phyloP scores from a whole-genome alignment of 2,113 vertebrate species.

The Pipra filicauda region DNA sequence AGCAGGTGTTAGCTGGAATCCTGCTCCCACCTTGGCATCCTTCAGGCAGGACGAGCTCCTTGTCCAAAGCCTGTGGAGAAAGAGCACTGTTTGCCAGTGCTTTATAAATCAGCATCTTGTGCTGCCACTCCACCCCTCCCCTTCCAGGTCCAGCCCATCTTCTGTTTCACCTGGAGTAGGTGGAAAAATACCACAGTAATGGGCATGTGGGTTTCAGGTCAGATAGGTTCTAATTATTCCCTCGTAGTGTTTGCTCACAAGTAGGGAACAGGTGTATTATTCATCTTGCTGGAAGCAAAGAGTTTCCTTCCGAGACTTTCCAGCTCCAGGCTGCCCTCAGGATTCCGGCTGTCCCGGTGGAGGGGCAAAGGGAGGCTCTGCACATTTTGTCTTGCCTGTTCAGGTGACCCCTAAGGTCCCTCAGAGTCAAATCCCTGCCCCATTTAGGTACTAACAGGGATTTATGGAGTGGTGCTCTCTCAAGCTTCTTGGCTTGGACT shows the following conservation, averaged over 20 bases:
- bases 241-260: slow-evolving; percentile 56
- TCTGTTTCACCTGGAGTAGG: slow-evolving; percentile 66
- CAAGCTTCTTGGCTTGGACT: background rate
- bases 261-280: slow-evolving; percentile 27
- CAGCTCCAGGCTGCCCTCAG: background rate
- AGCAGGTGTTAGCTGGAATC: slow-evolving; percentile 61
- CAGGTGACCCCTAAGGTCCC: background rate
- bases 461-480: background rate
- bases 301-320: slow-evolving; percentile 29
- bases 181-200: slow-evolving; percentile 72
- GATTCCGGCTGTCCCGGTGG: background rate
- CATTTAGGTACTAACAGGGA: background rate
- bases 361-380: background rate
- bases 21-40: slow-evolving; percentile 60
- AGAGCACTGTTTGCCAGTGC: slow-evolving; percentile 12
- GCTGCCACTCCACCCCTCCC: slow-evolving; percentile 61
- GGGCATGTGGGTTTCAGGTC: slow-evolving; percentile 70
- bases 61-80: slow-evolving; percentile 60
- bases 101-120: slow-evolving; percentile 69
- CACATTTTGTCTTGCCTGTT: background rate
- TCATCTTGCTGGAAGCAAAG: slow-evolving; percentile 49
- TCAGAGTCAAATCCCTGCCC: background rate
- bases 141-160: slow-evolving; percentile 63
- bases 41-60: slow-evolving; percentile 27
- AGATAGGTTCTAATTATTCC: slow-evolving; percentile 69